Evolutionary conservation across 2,113 vertebrate species (phyloP), one percentile per base, ranked within the genome.

Genomic region (Bubalus kerabau): DNA sequence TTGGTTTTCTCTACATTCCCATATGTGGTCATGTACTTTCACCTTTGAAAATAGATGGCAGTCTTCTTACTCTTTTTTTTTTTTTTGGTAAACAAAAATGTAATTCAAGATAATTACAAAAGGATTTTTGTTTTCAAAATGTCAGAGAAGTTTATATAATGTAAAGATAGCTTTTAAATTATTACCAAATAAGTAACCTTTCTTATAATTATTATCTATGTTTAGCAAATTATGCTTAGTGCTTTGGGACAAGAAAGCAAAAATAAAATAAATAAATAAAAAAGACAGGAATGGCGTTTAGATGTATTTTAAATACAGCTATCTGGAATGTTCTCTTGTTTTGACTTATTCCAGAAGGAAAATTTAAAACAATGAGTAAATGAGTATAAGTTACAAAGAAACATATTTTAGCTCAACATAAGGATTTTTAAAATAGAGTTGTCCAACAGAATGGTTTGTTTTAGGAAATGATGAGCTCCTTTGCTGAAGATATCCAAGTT

Each of bases 341-440:
- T 97, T 98, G 97, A 98, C 97, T 97, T 95, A 91, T 82, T 98
- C 97, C 95, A 98, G 98, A 97, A 98, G 95, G 97, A 96, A 96
- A 97, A 97, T 83, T 97, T 97, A 81, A 97, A 98, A 98, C 97
- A 98, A 98, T 97, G 97, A 97, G 95, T 90, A 98, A 98, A 97
- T 97, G 97, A 96, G 94, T 97, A 93, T 96, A 98, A 98, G 97
- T 98, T 98, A 97, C 91, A 97, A 98, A 96, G 93, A 98, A 95
- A 86, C 97, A 97, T 96, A 98, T 98, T 98, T 98, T 94, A 98
- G 94, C 96, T 98, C 94, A 97, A 96, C 98, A 98, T 97, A 98
- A 98, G 97, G 98, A 98, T 96, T 98, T 98, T 98, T 97, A 96
- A 98, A 98, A 98, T 98, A 97, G 98, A 98, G 97, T 98, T 98